Base-by-base conservation (phyloP, 2,888 invertebrate genomes). In the Agonum fuliginosum region DNA sequence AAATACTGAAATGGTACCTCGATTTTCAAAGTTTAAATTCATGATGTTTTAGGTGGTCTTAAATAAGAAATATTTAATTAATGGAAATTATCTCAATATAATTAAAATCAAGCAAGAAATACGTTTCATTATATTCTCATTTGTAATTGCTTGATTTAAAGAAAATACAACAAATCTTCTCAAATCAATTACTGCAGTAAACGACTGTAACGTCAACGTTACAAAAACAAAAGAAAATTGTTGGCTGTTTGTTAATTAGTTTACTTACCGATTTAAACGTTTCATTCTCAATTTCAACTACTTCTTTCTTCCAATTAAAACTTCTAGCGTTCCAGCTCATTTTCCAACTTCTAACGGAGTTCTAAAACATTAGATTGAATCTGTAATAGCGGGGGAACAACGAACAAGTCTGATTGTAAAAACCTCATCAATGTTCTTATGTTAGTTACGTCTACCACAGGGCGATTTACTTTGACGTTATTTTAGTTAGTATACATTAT, bases 191-290 rank as follows among this genome's bases (percentile, higher is more conserved):
- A 30, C 14, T 62, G 27, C 20, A 5, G 4, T 30, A 30, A 30
- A 30, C 8, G 30, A 3, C 27, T 30, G 22, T 54, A 27, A 14
- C 12, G 6, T 37, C 10, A 37, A 8, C 12, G 10, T 37, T 17
- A 3, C 17, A 46, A 46, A 46, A 46, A 27, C n/a, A n/a, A 62
- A 62, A 30, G 58, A 30, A 27, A 62, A 30, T 17, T n/a, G 30
- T 62, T 54, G 30, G 19, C 17, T 6, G 58, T 62, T 14, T 62
- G 58, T 62, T 62, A 62, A 62, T 62, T 62, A 62, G 58, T 62
- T 62, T 62, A 30, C 58, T 62, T 30, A 62, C 30, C 58, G 58
- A 30, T 62, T 62, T 62, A 30, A 62, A 30, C 58, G 58, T 62
- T 17, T 27, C 10, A 27, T 27, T 12, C 10, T 30, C 14, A 30